Evolutionary conservation across 1,140 invertebrate genomes (phyloP).

Genomic region (Drosophila ercepeae): DNA sequence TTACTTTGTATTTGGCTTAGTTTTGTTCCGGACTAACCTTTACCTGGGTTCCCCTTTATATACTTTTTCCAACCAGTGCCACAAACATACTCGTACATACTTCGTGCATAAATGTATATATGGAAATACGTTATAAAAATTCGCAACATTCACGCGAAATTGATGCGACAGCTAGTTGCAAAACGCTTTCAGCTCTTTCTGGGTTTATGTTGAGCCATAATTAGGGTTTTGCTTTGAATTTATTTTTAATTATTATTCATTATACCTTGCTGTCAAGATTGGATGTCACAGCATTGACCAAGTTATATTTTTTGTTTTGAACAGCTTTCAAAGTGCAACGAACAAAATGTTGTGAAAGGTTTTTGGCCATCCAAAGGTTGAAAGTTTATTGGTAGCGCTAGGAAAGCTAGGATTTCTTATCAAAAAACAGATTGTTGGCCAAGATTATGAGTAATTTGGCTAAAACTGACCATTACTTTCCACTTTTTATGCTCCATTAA

Average conservation of each 20-base stretch:
- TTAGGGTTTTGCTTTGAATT: slow-evolving; percentile 53
- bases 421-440: no score
- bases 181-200: slow-evolving; percentile 37
- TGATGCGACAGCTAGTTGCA: slow-evolving; percentile 46
- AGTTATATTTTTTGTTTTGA: slow-evolving; percentile 23
- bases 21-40: no score
- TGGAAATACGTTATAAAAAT: slow-evolving; percentile 31
- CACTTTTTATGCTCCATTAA: background rate
- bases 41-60: slow-evolving; percentile 3
- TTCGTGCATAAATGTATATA: slow-evolving; percentile 18
- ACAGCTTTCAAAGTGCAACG: slow-evolving; percentile 9
- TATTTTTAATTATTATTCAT: slow-evolving; percentile 67
- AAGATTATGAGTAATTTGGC: no score
- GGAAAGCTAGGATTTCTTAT: background rate
- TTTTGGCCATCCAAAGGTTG: background rate
- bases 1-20: slow-evolving; percentile 42
- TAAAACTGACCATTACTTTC: no score
- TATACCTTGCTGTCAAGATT: slow-evolving; percentile 33
- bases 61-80: slow-evolving; percentile 5
- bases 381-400: background rate
- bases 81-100: no score
- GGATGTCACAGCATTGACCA: slow-evolving; percentile 46
- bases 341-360: slow-evolving; percentile 41
- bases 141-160: slow-evolving; percentile 54
- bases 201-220: slow-evolving; percentile 35